phyloP scores from a whole-genome alignment of 2,888 invertebrate genomes.

The Pecten maximus region DNA sequence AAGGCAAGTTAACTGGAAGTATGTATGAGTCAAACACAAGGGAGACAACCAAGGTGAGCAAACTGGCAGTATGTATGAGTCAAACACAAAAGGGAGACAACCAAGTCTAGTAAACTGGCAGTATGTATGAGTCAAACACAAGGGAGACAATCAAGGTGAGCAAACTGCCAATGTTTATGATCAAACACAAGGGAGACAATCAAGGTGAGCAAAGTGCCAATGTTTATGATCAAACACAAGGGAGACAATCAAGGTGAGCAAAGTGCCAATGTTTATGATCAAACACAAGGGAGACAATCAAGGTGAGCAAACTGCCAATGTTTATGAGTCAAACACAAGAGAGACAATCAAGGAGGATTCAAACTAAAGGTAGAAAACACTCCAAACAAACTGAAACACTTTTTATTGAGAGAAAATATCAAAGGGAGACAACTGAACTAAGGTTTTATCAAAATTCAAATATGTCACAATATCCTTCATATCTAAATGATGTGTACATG shows the following conservation, averaged over 20 bases:
- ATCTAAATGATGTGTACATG: too few species aligned
- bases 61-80: too few species aligned
- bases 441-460: too few species aligned
- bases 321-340: not conserved
- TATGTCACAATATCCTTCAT: too few species aligned
- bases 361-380: too few species aligned
- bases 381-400: too few species aligned
- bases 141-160: not conserved
- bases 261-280: too few species aligned
- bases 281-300: not conserved
- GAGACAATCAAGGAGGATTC: too few species aligned
- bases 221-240: not conserved
- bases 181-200: not conserved
- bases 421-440: too few species aligned
- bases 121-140: not conserved
- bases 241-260: not conserved
- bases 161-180: too few species aligned
- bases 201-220: not conserved
- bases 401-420: too few species aligned
- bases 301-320: too few species aligned
- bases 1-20: not conserved
- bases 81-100: not conserved
- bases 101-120: not conserved
- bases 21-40: not conserved
- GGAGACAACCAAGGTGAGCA: not conserved